Base-by-base conservation (phyloP, 2,797 vertebrate genomes). In the Ptychadena robeensis region DNA sequence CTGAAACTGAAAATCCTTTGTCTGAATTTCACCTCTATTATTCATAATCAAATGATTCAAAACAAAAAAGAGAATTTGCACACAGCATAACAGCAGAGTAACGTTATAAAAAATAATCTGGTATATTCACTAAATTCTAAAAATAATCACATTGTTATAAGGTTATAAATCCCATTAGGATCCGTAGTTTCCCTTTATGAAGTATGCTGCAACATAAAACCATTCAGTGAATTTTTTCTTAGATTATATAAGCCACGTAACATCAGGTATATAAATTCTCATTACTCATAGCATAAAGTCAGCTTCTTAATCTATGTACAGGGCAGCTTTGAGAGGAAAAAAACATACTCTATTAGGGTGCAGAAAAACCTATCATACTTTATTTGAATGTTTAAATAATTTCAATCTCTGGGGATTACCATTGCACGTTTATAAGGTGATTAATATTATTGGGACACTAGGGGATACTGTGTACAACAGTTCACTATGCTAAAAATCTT, bases 21-120 rank as follows among this genome's bases (percentile, higher is more conserved):
- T 40, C 28, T 25, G 73, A 59, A 76, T 32, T 44, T 76, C 65
- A 10, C 73, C 35, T 27, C 28, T 76, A 65, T 76, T 76, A 65
- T 37, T 44, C 61, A 65, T 48, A 44, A 76, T 25, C 22, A 2
- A 44, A 8, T 65, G n/a, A n/a, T n/a, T 44, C 59, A 76, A 65
- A 40, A 40, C 14, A 34, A 25, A 34, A 25, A 15, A 1, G 8
- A 35, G 30, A 0, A 22, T 28, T 44, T 22, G 3, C 12, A 75
- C 0, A 38, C 5, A 32, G 2, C 8, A 28, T 15, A 63, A 38
- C 12, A 73, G 10, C 15, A 48, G 14, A 44, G 40, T 22, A 48
- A 48, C 9, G 22, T 48, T 48, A n/a, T 9, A 48, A 22, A 22
- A 14, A 22, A 48, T 48, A 48, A 22, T 18, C 18, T 18, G 44